Base-by-base conservation (phyloP, 2,113 vertebrate species). In the Petaurus breviceps region DNA sequence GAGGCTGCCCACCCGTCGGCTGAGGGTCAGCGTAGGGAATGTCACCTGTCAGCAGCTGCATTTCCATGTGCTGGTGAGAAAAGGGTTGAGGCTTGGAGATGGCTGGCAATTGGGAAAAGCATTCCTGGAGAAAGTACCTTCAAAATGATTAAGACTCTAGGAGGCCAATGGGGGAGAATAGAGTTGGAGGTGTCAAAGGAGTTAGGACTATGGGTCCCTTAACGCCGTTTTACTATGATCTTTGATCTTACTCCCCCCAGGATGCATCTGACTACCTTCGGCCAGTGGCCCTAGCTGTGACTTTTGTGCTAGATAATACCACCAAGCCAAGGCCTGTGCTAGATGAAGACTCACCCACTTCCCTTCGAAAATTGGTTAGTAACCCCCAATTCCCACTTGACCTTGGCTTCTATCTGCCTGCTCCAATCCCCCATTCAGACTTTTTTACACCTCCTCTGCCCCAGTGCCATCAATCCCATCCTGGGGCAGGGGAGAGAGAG, bases 241-340 rank as follows among this genome's bases (percentile, higher is more conserved):
- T 46, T 96, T 25, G 8, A 50, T 93, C n/a, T 51, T 2, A 0
- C 89, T 57, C 50, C 22, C 16, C 50, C 26, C 96, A 99, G 99
- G 99, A 99, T 97, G 99, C 99, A 14, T 99, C 99, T 0, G 99
- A 99, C 95, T 99, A 99, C 92, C 99, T 99, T 97, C 98, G 99
- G 23, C 99, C 99, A 0, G 99, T 99, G 89, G 99, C 98, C 96
- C 98, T 99, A 97, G 98, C 98, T 0, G 98, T 99, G 95, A 98
- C 96, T 51, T 99, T 99, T 96, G 99, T 98, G 94, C 98, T 99
- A 98, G 99, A 99, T 3, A 97, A 98, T 51, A 31, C 95, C 9
- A 98, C 99, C 0, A 99, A 98, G 92, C 98, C 98, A 0, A 99
- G 99, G 0, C 99, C 99, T 0, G 99, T 99, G 93, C 97, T 99